phyloP scores from a whole-genome alignment of 1,140 invertebrate genomes.

The Caerostris extrusa region DNA sequence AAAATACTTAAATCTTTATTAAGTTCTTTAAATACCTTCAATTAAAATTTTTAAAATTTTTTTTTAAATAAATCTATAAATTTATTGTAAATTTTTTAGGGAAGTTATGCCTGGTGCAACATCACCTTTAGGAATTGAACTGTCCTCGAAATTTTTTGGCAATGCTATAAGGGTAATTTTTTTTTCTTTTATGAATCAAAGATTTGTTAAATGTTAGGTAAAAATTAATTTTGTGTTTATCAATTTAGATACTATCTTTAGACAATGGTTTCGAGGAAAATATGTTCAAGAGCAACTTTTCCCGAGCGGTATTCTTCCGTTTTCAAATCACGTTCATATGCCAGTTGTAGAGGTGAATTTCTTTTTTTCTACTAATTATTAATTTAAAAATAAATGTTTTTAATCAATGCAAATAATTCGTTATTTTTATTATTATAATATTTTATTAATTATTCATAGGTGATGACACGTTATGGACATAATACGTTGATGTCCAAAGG shows the following conservation, averaged over 20 bases:
- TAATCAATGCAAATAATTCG: too few species aligned
- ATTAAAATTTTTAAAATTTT: too few species aligned
- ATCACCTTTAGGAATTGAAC: conserved; percentile 42
- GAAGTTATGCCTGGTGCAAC: conserved; percentile 56
- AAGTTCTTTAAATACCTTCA: too few species aligned
- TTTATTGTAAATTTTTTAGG: neutral
- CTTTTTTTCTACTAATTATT: neutral
- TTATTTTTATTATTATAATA: too few species aligned
- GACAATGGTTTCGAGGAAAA: neutral
- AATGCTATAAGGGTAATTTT: neutral
- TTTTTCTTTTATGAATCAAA: neutral
- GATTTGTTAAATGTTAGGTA: neutral
- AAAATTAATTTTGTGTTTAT: neutral
- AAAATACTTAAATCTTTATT: too few species aligned
- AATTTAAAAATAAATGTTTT: too few species aligned
- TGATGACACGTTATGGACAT: neutral
- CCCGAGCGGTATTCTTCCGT: neutral
- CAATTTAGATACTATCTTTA: neutral
- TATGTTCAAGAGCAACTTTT: neutral
- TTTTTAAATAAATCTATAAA: too few species aligned
- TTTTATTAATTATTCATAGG: neutral
- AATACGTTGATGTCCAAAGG: conserved; percentile 28
- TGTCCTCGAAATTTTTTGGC: neutral
- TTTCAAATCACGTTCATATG: conserved; percentile 14
- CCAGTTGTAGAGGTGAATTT: neutral